These are phyloP conservation scores for Empidonax traillii DNA, from an alignment of 2,113 vertebrate species.

Conservation along the genomic window DNA sequence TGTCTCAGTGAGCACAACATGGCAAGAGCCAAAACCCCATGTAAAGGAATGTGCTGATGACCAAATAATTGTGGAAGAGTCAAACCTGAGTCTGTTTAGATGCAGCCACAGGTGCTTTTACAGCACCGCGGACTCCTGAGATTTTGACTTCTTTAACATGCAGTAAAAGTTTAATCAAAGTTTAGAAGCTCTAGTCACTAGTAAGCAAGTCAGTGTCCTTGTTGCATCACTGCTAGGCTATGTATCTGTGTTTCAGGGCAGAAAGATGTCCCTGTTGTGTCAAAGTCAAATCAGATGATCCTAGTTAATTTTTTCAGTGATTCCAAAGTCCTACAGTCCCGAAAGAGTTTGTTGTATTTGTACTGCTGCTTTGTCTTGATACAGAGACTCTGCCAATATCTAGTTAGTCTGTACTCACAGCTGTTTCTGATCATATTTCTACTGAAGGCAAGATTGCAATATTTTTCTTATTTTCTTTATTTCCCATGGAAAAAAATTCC, in stretches of 20 bases:
- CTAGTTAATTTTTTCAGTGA: not conserved
- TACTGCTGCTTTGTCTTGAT: not conserved
- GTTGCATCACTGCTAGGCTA: not conserved
- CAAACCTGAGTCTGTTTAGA: not conserved
- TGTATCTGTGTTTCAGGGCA: not conserved
- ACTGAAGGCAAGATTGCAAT: not conserved
- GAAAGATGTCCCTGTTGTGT: not conserved
- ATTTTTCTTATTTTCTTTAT: not conserved
- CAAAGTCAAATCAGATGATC: not conserved
- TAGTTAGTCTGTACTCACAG: not conserved
- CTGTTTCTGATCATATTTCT: not conserved
- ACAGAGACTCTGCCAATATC: not conserved
- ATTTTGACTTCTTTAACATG: not conserved
- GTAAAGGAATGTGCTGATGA: not conserved
- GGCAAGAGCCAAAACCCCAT: not conserved
- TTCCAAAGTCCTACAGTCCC: not conserved
- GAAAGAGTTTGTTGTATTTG: not conserved
- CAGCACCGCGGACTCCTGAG: rapidly evolving
- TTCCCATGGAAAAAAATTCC: not conserved
- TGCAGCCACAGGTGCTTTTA: not conserved
- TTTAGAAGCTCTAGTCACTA: not conserved
- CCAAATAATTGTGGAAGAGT: not conserved
- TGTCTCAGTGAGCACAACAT: rapidly evolving
- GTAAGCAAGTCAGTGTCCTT: not conserved
- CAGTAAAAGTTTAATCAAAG: not conserved